Evolutionary conservation across 2,797 vertebrate genomes (phyloP), one percentile per base, ranked within the genome.

Genomic region (Manis javanica): DNA sequence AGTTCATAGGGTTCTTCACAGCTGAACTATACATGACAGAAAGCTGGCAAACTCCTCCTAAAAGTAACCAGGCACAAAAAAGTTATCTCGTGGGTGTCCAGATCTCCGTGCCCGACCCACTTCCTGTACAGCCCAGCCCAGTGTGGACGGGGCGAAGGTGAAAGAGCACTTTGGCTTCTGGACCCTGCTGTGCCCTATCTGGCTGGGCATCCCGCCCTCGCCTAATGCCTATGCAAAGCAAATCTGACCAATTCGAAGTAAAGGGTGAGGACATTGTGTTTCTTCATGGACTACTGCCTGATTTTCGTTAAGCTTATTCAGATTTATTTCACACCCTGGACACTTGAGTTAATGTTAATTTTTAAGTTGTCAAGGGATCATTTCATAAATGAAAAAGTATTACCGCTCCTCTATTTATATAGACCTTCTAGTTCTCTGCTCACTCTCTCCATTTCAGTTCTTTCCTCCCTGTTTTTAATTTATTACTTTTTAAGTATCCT

Each of bases 401-500:
- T 29, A 63, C 0, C 2, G 66, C 88, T 90, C 49, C 53, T 92
- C 46, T 37, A 9, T 71, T 91, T 93, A 89, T 16, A 64, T 0
- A 79, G 66, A 69, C 61, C 39, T 71, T 59, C 51, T 9, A 14
- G 5, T 69, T 78, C 91, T 74, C 96, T 64, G 31, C 78, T 87
- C 69, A 5, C 39, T 53, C 77, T 87, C 81, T 72, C 61, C 12
- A 8, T n/a, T 11, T 39, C 10, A 83, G 68, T 49, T 83, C 71
- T 9, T 49, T 42, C 9, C 24, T 39, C 2, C 63, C 87, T 55
- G 1, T 0, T 94, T 97, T 87, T 69, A 96, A 68, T 96, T 90
- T 91, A 61, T 91, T 24, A 82, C 96, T 97, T 92, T 90, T 59
- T 16, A 96, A 97, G 19, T 95, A 57, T 69, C 31, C 5, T 91